Evolutionary conservation across 1,140 invertebrate species (phyloP).

Genomic region (Camponotus vicinus): DNA sequence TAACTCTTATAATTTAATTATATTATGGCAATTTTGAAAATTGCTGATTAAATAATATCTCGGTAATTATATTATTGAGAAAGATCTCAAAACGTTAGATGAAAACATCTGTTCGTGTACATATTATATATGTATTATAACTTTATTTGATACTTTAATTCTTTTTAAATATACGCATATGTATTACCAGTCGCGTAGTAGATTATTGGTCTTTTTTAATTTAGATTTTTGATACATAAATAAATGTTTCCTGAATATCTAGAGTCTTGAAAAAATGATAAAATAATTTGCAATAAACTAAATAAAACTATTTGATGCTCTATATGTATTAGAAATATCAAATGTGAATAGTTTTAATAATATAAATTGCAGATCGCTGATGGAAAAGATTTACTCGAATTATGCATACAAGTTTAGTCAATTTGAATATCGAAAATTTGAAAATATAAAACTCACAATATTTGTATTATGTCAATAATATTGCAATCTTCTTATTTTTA

Average conservation of each 20-base stretch:
- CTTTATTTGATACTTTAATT: too few relatives aligned
- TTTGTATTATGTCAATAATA: constrained; percentile 34
- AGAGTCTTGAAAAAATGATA: neutral
- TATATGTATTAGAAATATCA: constrained; percentile 3
- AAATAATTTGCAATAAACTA: constrained; percentile 1
- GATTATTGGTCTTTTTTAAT: too few relatives aligned
- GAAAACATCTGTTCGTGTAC: too few relatives aligned
- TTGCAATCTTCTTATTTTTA: constrained; percentile 31
- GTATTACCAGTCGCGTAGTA: too few relatives aligned
- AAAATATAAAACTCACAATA: constrained; percentile 34
- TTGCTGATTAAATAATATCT: too few relatives aligned
- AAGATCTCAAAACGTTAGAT: too few relatives aligned
- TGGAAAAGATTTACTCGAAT: constrained; percentile 15
- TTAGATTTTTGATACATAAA: neutral
- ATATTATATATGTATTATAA: too few relatives aligned
- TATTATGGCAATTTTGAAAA: too few relatives aligned
- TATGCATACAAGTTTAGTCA: neutral
- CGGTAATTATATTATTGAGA: too few relatives aligned
- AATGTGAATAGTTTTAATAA: neutral
- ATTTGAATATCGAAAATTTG: constrained; percentile 5
- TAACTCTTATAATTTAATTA: too few relatives aligned
- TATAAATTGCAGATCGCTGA: neutral
- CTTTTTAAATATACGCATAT: too few relatives aligned
- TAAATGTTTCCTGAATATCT: neutral
- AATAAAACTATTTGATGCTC: neutral